A percentile compares a stretch with the other conserved stretches of the same genome.
These are phyloP conservation scores for Aplocera efformata DNA, from an alignment of 2,888 invertebrate species.

Conservation along the genomic window DNA sequence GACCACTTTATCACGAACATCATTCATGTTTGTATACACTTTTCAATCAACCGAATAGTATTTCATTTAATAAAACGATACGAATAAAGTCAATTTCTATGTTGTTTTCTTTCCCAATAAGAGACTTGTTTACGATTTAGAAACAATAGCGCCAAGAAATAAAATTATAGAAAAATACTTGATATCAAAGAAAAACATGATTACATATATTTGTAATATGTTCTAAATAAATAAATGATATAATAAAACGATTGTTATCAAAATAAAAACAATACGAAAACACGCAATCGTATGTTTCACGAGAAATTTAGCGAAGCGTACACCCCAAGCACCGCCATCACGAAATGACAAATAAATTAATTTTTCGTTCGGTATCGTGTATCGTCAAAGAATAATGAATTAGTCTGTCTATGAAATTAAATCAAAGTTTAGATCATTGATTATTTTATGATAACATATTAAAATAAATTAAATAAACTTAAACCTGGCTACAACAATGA, in stretches of 20 bases:
- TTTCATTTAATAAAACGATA: slow-evolving; percentile 10
- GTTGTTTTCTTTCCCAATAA: slow-evolving; percentile 58
- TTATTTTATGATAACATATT: too few species aligned
- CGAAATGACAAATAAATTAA: slow-evolving; percentile 49
- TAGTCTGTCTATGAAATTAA: too few species aligned
- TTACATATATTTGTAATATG: slow-evolving; percentile 29
- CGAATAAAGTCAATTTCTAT: slow-evolving; percentile 17
- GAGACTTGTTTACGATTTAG: slow-evolving; percentile 48
- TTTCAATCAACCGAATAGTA: slow-evolving; percentile 20
- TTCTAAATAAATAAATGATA: slow-evolving; percentile 25
- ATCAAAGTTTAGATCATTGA: too few species aligned
- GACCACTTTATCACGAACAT: slow-evolving; percentile 76
- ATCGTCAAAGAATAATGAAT: neutral
- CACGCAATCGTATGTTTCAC: slow-evolving; percentile 52
- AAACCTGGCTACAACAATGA: too few species aligned
- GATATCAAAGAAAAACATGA: slow-evolving; percentile 43
- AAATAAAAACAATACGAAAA: slow-evolving; percentile 47
- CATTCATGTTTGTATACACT: slow-evolving; percentile 65
- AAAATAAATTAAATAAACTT: too few species aligned
- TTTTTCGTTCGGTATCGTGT: slow-evolving; percentile 5
- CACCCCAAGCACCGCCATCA: slow-evolving; percentile 75
- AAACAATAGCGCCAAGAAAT: slow-evolving; percentile 63
- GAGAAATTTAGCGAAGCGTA: slow-evolving; percentile 58
- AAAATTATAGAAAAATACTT: slow-evolving; percentile 36
- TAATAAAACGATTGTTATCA: slow-evolving; percentile 31